Conservation (phyloP, 2,113 vertebrate genomes). For the Prionailurus viverrinus region DNA sequence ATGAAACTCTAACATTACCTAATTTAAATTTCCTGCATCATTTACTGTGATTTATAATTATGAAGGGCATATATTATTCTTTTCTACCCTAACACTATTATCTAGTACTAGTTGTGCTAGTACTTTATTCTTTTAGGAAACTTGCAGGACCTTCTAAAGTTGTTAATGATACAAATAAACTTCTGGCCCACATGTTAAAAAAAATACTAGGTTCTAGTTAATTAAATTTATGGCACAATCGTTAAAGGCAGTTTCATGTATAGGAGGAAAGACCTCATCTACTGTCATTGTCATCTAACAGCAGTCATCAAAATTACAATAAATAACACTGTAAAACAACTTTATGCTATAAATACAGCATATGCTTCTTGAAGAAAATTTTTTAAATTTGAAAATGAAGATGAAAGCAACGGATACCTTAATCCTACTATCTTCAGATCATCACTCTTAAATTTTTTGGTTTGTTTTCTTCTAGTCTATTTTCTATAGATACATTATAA, state of each 20-base stretch:
- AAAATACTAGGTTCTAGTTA: neutral
- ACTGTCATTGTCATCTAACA: neutral
- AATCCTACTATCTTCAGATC: neutral
- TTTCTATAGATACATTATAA: neutral
- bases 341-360: neutral
- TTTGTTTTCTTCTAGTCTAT: neutral
- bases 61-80: neutral
- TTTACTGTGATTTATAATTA: neutral
- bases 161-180: neutral
- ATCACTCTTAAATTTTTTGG: neutral
- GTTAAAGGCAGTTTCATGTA: neutral
- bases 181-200: neutral
- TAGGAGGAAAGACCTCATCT: neutral
- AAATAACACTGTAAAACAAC: neutral
- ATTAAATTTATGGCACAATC: neutral
- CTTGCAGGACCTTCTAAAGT: neutral
- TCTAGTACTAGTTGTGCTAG: neutral
- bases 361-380: neutral
- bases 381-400: neutral
- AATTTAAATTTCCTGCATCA: constrained; percentile 5
- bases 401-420: neutral
- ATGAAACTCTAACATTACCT: neutral
- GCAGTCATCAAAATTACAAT: neutral
- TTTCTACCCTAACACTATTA: neutral
- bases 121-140: neutral